Evolutionary conservation across 1,140 invertebrate genomes (phyloP), one percentile per base, ranked within the genome.

Genomic region (Brachionus angularis): DNA sequence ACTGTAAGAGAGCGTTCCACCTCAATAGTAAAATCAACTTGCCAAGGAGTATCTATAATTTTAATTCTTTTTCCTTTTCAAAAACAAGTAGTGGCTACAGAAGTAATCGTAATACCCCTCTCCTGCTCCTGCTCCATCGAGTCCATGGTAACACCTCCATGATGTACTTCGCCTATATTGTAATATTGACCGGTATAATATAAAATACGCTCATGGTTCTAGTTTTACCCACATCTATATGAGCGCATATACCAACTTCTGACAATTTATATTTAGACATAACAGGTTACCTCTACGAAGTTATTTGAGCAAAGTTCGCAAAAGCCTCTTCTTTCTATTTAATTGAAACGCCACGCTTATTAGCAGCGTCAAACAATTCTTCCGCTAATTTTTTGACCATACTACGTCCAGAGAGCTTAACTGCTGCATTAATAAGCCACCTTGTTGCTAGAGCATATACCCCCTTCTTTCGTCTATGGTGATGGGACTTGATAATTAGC

Each of bases 131-230:
- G 34, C 18, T 62, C 55, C 55, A 62, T 62, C 29, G n/a, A 62
- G 23, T 62, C 55, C 55, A 62, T 62, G 34, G 55, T 62, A 23
- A 31, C 55, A 31, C 25, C 55, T n/a, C 18, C 55, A n/a, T 34
- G 23, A 34, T 39, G 25, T 16, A 62, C 34, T 39, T 62, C 55
- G 18, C 33, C 27, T 18, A 73, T 70, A 12, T 42, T 71, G 29
- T 73, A 31, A 16, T 27, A 33, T 1, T 25, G 21, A 31, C 64
- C 72, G 18, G 62, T 69, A 44, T 73, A 71, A 50, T 53, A 73
- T 36, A 62, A 62, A 16, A 62, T 62, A 31, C 55, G 25, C 33
- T 62, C 55, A 31, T 62, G n/a, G 33, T 27, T n/a, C 23, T 62
- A 23, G 55, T 62, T 39, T 62, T 62, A 23, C 55, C 55, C 14